Evolutionary conservation across 2,888 invertebrate species (phyloP), one percentile per base, ranked within the genome.

Genomic region (Unio pictorum): DNA sequence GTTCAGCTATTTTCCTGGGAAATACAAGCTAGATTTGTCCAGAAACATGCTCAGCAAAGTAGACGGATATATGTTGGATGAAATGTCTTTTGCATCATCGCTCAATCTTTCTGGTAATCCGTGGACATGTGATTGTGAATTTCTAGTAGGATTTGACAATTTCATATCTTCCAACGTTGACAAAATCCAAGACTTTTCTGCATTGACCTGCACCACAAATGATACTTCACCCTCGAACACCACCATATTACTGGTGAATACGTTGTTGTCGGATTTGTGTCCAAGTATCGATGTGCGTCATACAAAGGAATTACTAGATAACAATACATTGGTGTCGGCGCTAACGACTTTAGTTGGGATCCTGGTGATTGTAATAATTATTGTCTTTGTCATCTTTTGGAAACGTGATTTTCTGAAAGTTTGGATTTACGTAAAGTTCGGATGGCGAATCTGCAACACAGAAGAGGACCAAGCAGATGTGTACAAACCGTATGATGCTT

Each of bases 401-500:
- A 61, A 68, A n/a, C 34, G 70, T n/a, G 64, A 70, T 34, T 72
- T 70, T 56, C 5, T 73, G 28, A 71, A 73, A 55, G 71, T 73
- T 3, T 55, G 66, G 34, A 57, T 62, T n/a, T 68, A 56, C 66
- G 64, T 66, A n/a, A 72, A 70, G 62, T 70, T 69, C 56, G 68
- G 75, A 17, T 54, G 7, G 7, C 34, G 34, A 34, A 8, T 34
- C 34, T 8, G 8, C 8, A 7, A 34, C 1, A 7, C 1, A 34
- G 34, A 8, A 34, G 7, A 8, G n/a, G 64, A 67, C 18, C 64
- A 71, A 18, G 62, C 66, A 8, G 74, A 75, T 45, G 66, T 57
- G 15, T 70, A 69, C 34, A 66, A 72, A 57, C 69, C 65, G 2
- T 96, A 95, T 91, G 96, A 97, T 90, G 96, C 96, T 64, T 97